These are phyloP conservation scores for Melieria crassipennis DNA, from an alignment of 2,888 invertebrate species.

Conservation along the genomic window DNA sequence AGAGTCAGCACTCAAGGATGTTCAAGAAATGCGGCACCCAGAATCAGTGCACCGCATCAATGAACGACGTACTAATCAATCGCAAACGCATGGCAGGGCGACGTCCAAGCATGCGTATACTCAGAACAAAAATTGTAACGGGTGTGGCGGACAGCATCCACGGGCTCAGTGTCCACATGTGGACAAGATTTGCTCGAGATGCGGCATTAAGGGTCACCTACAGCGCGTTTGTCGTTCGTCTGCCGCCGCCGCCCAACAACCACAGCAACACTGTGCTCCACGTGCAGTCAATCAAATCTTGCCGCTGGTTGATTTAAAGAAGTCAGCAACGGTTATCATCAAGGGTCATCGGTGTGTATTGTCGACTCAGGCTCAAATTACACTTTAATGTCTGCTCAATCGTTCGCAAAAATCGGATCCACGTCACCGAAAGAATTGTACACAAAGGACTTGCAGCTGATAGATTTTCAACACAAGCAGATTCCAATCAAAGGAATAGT, in stretches of 20 bases:
- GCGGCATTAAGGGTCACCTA: slow-evolving; percentile 36
- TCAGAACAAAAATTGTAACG: slow-evolving; percentile 17
- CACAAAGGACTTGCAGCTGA: slow-evolving; percentile 22
- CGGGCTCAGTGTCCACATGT: slow-evolving; percentile 22
- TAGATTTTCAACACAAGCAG: slow-evolving; percentile 30
- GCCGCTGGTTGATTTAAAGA: slow-evolving; percentile 25
- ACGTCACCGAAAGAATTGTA: slow-evolving; percentile 6
- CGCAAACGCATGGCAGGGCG: background rate
- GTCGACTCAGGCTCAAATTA: slow-evolving; percentile 31
- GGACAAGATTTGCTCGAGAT: slow-evolving; percentile 31
- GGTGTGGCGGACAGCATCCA: slow-evolving; percentile 30
- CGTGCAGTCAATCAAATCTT: slow-evolving; percentile 21
- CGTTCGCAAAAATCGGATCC: background rate
- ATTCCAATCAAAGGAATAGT: background rate
- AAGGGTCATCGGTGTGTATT: slow-evolving; percentile 27
- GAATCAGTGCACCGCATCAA: slow-evolving; percentile 21
- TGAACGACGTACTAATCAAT: slow-evolving; percentile 9
- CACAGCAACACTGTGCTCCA: background rate
- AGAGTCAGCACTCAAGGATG: slow-evolving; percentile 32
- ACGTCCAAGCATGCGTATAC: background rate
- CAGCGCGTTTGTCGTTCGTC: slow-evolving; percentile 34
- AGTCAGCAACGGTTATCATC: slow-evolving; percentile 23
- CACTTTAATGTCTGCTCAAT: slow-evolving; percentile 24
- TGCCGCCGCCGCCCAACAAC: slow-evolving; percentile 4
- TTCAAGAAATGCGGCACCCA: slow-evolving; percentile 21